phyloP scores from a whole-genome alignment of 2,797 vertebrate genomes.

The Rhinogobio ventralis region DNA sequence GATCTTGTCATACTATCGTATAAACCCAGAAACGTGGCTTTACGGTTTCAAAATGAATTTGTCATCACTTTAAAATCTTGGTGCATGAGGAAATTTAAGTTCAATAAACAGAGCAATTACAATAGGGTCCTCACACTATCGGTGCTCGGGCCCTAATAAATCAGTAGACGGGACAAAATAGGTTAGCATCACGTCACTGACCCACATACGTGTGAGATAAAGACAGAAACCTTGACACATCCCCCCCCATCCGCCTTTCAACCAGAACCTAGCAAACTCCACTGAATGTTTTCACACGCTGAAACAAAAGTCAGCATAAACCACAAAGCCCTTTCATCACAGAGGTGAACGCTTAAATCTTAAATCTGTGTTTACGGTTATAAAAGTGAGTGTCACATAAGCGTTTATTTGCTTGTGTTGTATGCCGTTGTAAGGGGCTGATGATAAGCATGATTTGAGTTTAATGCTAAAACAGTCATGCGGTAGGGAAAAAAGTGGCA shows the following conservation, averaged over 20 bases:
- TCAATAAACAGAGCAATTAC: too few relatives aligned
- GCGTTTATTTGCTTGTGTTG: slow-evolving; percentile 32
- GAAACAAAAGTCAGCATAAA: slow-evolving; percentile 3
- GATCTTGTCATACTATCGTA: background rate
- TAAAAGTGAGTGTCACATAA: slow-evolving; percentile 21
- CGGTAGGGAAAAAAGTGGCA: slow-evolving; percentile 57
- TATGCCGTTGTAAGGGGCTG: slow-evolving; percentile 29
- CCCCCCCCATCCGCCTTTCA: background rate
- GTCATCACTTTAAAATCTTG: background rate
- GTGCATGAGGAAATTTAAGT: background rate
- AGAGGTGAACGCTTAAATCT: background rate
- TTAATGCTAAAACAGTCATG: slow-evolving; percentile 49
- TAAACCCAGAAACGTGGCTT: background rate
- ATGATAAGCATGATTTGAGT: slow-evolving; percentile 53
- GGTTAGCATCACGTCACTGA: background rate
- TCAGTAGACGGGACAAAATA: too few relatives aligned
- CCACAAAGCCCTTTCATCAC: slow-evolving; percentile 16
- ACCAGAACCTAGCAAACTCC: slow-evolving; percentile 12
- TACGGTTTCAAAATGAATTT: background rate
- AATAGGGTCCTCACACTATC: too few relatives aligned
- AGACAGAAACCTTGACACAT: background rate
- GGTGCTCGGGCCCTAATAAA: too few relatives aligned
- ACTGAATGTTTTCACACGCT: background rate
- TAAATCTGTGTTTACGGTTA: slow-evolving; percentile 34
- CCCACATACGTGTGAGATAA: background rate